Evolutionary conservation across 2,888 invertebrate genomes (phyloP).

Genomic region (Orthosia incerta): DNA sequence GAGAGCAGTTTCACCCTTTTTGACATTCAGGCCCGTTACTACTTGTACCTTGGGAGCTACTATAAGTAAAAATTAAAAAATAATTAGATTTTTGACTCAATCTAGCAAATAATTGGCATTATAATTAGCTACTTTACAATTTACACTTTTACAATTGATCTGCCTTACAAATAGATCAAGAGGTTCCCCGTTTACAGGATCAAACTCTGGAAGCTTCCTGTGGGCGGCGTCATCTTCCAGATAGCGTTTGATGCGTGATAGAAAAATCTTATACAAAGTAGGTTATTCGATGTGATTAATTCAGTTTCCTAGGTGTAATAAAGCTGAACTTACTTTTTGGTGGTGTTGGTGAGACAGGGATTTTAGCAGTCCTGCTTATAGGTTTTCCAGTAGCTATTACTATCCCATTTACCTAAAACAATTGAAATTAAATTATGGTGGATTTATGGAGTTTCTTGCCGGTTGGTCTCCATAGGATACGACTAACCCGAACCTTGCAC

Average conservation of each 20-base stretch:
- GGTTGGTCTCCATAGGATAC: too few relatives aligned
- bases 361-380: slow-evolving; percentile 55
- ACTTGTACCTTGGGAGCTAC: neutral
- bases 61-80: neutral
- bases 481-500: too few relatives aligned
- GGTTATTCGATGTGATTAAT: too few relatives aligned
- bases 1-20: neutral
- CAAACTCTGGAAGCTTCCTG: neutral
- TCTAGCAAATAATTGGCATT: neutral
- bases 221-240: neutral
- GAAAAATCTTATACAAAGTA: too few relatives aligned
- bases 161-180: neutral
- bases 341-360: slow-evolving; percentile 59
- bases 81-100: neutral
- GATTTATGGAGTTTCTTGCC: too few relatives aligned
- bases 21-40: too few relatives aligned
- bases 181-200: neutral
- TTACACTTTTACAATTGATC: neutral
- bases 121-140: neutral
- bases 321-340: slow-evolving; percentile 45
- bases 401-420: slow-evolving; percentile 56
- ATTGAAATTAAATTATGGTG: neutral
- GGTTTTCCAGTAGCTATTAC: slow-evolving; percentile 16
- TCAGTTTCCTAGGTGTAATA: neutral
- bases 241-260: neutral